Evolutionary conservation across 2,797 vertebrate genomes (phyloP).

Genomic region (Psittacula echo): DNA sequence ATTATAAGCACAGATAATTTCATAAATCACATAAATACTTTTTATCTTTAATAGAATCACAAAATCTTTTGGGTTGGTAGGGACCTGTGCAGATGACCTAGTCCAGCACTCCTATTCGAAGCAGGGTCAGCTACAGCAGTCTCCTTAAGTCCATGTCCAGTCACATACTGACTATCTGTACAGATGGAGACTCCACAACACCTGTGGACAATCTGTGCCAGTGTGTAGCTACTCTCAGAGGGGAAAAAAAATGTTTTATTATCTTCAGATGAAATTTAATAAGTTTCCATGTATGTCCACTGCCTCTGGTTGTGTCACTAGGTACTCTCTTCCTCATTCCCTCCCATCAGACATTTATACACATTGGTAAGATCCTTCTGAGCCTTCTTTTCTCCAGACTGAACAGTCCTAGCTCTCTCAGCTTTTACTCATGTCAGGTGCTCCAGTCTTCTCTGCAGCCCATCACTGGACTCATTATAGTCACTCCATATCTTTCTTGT

Average conservation of each 20-base stretch:
- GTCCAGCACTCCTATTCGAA: neutral
- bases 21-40: neutral
- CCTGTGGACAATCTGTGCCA: no score
- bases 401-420: neutral
- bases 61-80: neutral
- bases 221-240: neutral
- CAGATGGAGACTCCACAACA: neutral
- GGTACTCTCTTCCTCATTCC: neutral
- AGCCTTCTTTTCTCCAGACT: neutral
- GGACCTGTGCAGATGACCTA: neutral
- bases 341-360: neutral
- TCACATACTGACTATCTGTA: neutral
- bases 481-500: neutral
- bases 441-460: neutral
- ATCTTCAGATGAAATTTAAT: neutral
- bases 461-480: neutral
- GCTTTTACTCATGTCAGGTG: neutral
- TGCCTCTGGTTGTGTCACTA: neutral
- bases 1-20: neutral
- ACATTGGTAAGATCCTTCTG: neutral
- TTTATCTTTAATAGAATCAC: neutral
- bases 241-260: neutral
- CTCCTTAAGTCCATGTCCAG: neutral
- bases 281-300: neutral
- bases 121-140: neutral